Conservation (phyloP, 2,113 vertebrate species). For the Triplophysa siluroides region DNA sequence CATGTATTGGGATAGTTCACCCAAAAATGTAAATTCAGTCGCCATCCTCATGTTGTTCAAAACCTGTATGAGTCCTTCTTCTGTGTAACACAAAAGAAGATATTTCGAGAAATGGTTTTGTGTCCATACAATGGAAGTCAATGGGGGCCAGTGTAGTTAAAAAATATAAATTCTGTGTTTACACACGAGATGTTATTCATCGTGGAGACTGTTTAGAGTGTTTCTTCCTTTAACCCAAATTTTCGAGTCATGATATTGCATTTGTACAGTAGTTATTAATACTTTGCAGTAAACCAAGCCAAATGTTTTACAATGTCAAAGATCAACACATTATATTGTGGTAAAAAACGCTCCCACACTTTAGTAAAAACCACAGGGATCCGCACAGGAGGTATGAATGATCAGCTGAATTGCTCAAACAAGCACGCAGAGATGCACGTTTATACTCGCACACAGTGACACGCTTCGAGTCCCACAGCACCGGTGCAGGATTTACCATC, state of each 20-base stretch:
- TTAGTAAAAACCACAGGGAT: not conserved
- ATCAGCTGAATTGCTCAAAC: not conserved
- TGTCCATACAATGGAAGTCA: too few species aligned
- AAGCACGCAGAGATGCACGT: not conserved
- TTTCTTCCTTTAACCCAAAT: not conserved
- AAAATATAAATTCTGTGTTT: too few species aligned
- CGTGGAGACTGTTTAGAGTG: not conserved
- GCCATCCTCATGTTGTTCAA: too few species aligned
- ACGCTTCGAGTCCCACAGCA: constrained; percentile 6
- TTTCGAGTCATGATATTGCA: not conserved
- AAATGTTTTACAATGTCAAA: not conserved
- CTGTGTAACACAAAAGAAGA: too few species aligned
- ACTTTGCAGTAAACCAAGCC: not conserved
- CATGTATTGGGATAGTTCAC: too few species aligned
- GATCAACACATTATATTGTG: not conserved
- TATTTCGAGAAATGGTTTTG: too few species aligned
- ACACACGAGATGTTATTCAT: not conserved
- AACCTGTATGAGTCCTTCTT: too few species aligned
- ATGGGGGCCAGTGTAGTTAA: too few species aligned
- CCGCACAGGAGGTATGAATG: constrained; percentile 3
- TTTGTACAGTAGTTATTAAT: not conserved
- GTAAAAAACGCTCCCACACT: not conserved
- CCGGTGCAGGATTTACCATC: not conserved
- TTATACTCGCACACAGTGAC: constrained; percentile 13
- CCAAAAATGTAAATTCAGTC: too few species aligned